Conservation (phyloP, 1,140 invertebrate genomes). For the Lucilia sericata region DNA sequence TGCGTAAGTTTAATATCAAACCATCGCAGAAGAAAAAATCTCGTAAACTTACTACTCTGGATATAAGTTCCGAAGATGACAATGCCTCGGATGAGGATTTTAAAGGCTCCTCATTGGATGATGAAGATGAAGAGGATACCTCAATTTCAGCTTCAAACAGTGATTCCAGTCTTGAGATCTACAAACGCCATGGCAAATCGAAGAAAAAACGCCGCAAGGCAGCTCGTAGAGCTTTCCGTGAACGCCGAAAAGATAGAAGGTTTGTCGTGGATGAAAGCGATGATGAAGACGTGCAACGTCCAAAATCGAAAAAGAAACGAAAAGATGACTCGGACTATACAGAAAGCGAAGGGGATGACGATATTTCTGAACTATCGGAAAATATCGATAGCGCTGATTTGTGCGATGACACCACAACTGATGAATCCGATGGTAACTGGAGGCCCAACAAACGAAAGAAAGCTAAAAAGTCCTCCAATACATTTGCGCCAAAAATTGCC, state of each 20-base stretch:
- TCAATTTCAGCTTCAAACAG: slow-evolving; percentile 58
- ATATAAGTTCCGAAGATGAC: slow-evolving; percentile 84
- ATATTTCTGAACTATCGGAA: slow-evolving; percentile 69
- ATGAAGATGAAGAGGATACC: slow-evolving; percentile 58
- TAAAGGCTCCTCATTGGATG: slow-evolving; percentile 71
- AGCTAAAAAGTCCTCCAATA: slow-evolving; percentile 47
- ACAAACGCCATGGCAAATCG: slow-evolving; percentile 51
- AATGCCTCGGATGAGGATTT: slow-evolving; percentile 89
- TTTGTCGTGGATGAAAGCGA: slow-evolving; percentile 65
- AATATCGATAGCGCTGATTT: slow-evolving; percentile 74
- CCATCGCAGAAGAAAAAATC: slow-evolving; percentile 74
- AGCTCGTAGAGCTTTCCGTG: slow-evolving; percentile 58
- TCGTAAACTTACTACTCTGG: slow-evolving; percentile 83
- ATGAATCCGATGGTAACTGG: slow-evolving; percentile 63
- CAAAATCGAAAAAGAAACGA: slow-evolving; percentile 61
- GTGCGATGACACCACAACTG: slow-evolving; percentile 65
- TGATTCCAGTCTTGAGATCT: slow-evolving; percentile 63
- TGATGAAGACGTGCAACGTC: slow-evolving; percentile 56
- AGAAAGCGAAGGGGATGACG: slow-evolving; percentile 73
- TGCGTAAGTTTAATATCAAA: slow-evolving; percentile 67
- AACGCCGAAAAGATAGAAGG: slow-evolving; percentile 61
- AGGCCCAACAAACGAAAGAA: slow-evolving; percentile 61
- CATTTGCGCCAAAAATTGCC: slow-evolving; percentile 58
- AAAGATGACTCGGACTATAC: slow-evolving; percentile 66
- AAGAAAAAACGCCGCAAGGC: slow-evolving; percentile 60